phyloP scores from a whole-genome alignment of 1,140 invertebrate genomes.

The Drosophila miranda region DNA sequence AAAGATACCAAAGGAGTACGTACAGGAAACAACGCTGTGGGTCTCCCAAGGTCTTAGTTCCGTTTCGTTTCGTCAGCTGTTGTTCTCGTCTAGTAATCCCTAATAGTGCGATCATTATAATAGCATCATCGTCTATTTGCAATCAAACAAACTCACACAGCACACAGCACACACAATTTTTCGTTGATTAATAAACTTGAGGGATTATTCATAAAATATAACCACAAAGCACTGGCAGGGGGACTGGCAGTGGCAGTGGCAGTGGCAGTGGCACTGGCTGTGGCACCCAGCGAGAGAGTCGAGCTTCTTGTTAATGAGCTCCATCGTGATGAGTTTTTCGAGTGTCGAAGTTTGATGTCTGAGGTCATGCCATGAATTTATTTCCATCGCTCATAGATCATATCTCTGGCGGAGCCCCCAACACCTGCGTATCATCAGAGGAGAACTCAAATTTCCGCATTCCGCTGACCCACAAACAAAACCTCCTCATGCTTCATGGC shows the following conservation, averaged over 20 bases:
- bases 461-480: slow-evolving; percentile 37
- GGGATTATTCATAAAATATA: slow-evolving; percentile 76
- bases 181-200: slow-evolving; percentile 71
- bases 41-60: slow-evolving; percentile 8
- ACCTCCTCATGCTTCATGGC: slow-evolving; percentile 12
- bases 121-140: slow-evolving; percentile 76
- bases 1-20: neutral
- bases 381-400: slow-evolving; percentile 75
- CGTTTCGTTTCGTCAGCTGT: slow-evolving; percentile 34
- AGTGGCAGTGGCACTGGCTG: too few relatives aligned
- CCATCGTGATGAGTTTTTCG: slow-evolving; percentile 65
- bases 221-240: slow-evolving; percentile 42
- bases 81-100: slow-evolving; percentile 42
- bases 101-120: slow-evolving; percentile 76
- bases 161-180: slow-evolving; percentile 11
- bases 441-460: slow-evolving; percentile 59
- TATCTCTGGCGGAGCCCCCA: slow-evolving; percentile 51
- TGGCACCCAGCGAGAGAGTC: too few relatives aligned
- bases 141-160: slow-evolving; percentile 50
- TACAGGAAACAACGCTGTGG: slow-evolving; percentile 41
- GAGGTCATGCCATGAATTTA: slow-evolving; percentile 78
- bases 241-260: too few relatives aligned
- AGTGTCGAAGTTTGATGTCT: slow-evolving; percentile 74
- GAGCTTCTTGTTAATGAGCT: slow-evolving; percentile 77
- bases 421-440: slow-evolving; percentile 63